A percentile compares a stretch with the other conserved stretches of the same genome.
Evolutionary conservation across 1,140 invertebrate genomes (phyloP).

Genomic region (Megalonaias nervosa): DNA sequence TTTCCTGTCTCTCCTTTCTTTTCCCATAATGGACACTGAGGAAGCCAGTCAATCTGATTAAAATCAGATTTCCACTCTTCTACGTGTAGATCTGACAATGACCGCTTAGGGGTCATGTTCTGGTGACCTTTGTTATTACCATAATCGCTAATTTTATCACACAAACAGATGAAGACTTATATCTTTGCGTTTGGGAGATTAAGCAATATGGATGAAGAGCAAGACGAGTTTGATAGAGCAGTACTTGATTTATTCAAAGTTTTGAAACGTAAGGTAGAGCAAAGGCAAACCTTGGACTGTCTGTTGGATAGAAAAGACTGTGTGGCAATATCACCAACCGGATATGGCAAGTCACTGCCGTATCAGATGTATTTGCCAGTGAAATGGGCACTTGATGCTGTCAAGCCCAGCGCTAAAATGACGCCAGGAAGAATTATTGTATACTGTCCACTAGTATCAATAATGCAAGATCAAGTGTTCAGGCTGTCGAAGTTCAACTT

Average conservation of each 20-base stretch:
- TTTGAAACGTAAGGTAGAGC: not conserved
- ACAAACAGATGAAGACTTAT: too few relatives aligned
- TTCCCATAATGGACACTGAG: too few relatives aligned
- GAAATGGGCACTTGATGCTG: not conserved
- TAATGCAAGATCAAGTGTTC: conserved; percentile 18
- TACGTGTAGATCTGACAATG: too few relatives aligned
- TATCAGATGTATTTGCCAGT: conserved; percentile 3
- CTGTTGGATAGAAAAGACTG: conserved; percentile 9
- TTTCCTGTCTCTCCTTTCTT: too few relatives aligned
- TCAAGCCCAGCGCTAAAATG: not conserved
- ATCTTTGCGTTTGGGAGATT: too few relatives aligned
- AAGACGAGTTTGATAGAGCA: too few relatives aligned
- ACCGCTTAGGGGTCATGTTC: too few relatives aligned
- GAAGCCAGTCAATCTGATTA: too few relatives aligned
- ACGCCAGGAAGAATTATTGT: conserved; percentile 1
- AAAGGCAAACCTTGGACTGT: conserved; percentile 1
- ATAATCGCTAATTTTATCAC: too few relatives aligned
- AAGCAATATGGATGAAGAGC: too few relatives aligned
- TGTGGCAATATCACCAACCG: conserved; percentile 12
- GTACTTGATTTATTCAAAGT: conserved; percentile 4
- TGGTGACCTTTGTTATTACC: too few relatives aligned
- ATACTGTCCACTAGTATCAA: conserved; percentile 3
- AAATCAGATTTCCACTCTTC: too few relatives aligned
- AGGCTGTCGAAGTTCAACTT: conserved; percentile 4
- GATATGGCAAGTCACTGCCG: conserved; percentile 3